phyloP scores from a whole-genome alignment of 1,140 invertebrate species.

The Anthonomus grandis region DNA sequence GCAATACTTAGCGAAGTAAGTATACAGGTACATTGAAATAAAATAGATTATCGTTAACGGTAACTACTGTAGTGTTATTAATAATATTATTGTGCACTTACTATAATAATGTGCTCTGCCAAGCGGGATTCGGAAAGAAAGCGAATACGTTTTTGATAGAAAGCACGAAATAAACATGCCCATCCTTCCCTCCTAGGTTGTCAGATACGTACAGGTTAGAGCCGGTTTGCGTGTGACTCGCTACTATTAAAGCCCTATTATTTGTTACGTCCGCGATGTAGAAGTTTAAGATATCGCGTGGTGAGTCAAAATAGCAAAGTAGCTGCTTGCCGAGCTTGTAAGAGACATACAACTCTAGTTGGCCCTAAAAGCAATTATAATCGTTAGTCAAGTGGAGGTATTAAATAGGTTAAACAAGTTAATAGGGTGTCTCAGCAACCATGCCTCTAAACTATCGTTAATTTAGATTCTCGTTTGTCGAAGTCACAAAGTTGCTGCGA shows the following conservation, averaged over 20 bases:
- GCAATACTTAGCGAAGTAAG: too few species aligned
- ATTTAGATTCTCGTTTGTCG: too few species aligned
- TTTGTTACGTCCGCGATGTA: conserved; percentile 81
- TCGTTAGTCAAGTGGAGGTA: neutral
- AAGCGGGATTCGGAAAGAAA: conserved; percentile 77
- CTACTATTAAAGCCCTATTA: conserved; percentile 76
- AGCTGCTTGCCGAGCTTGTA: conserved; percentile 68
- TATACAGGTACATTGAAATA: too few species aligned
- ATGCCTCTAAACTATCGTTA: too few species aligned
- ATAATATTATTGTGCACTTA: too few species aligned
- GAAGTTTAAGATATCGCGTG: conserved; percentile 64
- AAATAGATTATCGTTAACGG: too few species aligned
- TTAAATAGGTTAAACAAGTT: too few species aligned
- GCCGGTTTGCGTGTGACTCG: conserved; percentile 70
- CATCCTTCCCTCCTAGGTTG: conserved; percentile 54
- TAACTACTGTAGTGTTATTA: too few species aligned
- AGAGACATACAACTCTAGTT: conserved; percentile 74
- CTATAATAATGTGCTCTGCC: conserved; percentile 79
- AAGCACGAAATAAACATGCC: conserved; percentile 65
- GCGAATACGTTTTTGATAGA: conserved; percentile 80
- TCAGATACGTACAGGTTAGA: conserved; percentile 79
- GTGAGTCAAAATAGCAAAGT: conserved; percentile 70
- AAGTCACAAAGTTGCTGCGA: too few species aligned
- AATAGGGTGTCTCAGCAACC: too few species aligned
- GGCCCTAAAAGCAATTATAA: conserved; percentile 51